Evolutionary conservation across 2,797 vertebrate species (phyloP).

Genomic region (Xiphorhynchus erythropygius): DNA sequence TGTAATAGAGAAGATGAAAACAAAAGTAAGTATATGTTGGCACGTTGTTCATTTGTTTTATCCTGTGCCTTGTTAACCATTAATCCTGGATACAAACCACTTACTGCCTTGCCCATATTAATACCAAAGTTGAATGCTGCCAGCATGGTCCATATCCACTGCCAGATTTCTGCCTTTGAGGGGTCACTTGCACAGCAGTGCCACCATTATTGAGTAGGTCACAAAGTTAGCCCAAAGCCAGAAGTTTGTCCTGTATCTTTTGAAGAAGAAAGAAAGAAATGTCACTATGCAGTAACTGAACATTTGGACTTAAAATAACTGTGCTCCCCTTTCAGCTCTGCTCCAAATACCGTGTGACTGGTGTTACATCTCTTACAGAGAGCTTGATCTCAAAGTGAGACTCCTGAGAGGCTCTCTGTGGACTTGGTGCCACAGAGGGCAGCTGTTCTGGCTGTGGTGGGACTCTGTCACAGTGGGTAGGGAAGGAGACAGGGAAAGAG

Average conservation of each 20-base stretch:
- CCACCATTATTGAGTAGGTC: not conserved
- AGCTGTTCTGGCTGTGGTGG: not conserved
- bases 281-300: not conserved
- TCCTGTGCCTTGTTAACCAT: not conserved
- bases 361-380: not conserved
- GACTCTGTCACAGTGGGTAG: not conserved
- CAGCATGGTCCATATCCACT: not conserved
- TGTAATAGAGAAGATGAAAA: not conserved
- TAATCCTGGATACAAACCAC: not conserved
- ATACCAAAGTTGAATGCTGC: not conserved
- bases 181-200: not conserved
- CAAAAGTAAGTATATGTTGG: not conserved
- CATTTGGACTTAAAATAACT: conserved; percentile 22
- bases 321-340: not conserved
- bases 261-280: not conserved
- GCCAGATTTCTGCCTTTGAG: not conserved
- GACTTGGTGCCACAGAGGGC: not conserved
- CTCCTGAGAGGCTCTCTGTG: not conserved
- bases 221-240: not conserved
- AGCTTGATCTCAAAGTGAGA: not conserved
- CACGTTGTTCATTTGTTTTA: not conserved
- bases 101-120: not conserved
- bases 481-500: not conserved
- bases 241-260: not conserved
- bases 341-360: not conserved